Evolutionary conservation across 2,797 vertebrate species (phyloP).

Genomic region (Tokudaia muenninki): DNA sequence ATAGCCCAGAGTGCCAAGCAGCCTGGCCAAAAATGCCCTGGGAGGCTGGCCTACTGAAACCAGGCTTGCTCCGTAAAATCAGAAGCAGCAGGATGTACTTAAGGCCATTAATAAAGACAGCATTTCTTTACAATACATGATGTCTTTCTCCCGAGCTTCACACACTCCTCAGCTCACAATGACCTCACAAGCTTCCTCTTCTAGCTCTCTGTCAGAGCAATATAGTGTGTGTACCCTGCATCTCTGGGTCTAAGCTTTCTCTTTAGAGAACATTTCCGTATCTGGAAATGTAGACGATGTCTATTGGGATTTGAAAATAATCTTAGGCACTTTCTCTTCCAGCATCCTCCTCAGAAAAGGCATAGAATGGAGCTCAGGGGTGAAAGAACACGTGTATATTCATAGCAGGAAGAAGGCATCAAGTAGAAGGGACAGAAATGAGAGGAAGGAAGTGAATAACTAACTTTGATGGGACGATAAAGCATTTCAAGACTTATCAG

Average conservation of each 20-base stretch:
- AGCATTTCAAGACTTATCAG: neutral
- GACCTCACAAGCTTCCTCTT: neutral
- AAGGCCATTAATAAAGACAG: neutral
- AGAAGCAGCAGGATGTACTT: neutral
- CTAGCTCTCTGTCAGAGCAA: neutral
- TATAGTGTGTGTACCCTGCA: neutral
- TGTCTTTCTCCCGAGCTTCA: neutral
- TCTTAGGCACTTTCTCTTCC: neutral
- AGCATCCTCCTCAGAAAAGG: neutral
- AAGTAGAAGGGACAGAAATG: neutral
- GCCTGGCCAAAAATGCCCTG: slow-evolving; percentile 62
- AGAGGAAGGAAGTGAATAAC: neutral
- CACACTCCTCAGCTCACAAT: neutral
- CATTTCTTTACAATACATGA: neutral
- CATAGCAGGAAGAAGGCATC: neutral
- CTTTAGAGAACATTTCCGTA: neutral
- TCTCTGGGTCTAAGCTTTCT: neutral
- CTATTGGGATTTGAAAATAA: neutral
- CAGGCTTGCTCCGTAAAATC: neutral
- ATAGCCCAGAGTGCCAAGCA: slow-evolving; percentile 32
- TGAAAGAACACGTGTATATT: neutral
- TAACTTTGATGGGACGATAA: neutral
- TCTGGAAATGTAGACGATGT: neutral
- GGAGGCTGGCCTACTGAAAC: neutral
- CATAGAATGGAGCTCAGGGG: neutral